A percentile compares a stretch with the other conserved stretches of the same genome.
These are phyloP conservation scores for Sebastes kiyomatsui DNA, from an alignment of 2,797 vertebrate species.

Conservation along the genomic window DNA sequence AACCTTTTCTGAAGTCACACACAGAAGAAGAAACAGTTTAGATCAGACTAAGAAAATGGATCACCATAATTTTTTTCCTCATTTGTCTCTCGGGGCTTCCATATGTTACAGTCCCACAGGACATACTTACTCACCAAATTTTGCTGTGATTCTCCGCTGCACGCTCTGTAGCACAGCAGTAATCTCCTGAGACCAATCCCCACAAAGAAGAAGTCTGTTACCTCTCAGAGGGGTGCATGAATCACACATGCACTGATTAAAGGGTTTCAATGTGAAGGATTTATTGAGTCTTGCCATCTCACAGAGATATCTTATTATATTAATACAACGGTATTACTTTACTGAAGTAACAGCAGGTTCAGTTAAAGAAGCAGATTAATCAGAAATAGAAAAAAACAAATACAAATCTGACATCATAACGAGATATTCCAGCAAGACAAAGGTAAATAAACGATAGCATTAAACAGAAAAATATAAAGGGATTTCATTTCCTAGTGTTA, in stretches of 20 bases:
- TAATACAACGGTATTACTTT: slow-evolving; percentile 83
- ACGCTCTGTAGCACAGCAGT: not conserved
- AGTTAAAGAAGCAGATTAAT: slow-evolving; percentile 29
- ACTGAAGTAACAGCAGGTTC: slow-evolving; percentile 52
- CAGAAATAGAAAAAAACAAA: slow-evolving; percentile 31
- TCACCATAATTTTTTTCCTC: not conserved
- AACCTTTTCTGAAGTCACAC: not conserved
- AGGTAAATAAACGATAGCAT: not conserved
- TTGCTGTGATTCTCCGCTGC: not conserved
- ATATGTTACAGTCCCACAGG: not conserved
- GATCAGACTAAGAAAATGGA: not conserved
- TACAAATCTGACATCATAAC: slow-evolving; percentile 35
- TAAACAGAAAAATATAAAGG: not conserved
- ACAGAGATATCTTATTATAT: slow-evolving; percentile 74
- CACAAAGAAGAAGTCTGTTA: not conserved
- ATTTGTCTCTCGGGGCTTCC: not conserved
- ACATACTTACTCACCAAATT: slow-evolving; percentile 11
- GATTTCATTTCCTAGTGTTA: not conserved
- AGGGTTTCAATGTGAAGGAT: slow-evolving; percentile 82
- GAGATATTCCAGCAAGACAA: slow-evolving; percentile 21
- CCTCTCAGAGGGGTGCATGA: not conserved
- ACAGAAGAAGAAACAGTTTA: not conserved
- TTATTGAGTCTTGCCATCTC: slow-evolving; percentile 79
- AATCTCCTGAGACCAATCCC: slow-evolving; percentile 6
- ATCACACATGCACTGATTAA: slow-evolving; percentile 10